These are phyloP conservation scores for Drosophila mojavensis DNA, from an alignment of 1,140 invertebrate genomes.

Conservation along the genomic window DNA sequence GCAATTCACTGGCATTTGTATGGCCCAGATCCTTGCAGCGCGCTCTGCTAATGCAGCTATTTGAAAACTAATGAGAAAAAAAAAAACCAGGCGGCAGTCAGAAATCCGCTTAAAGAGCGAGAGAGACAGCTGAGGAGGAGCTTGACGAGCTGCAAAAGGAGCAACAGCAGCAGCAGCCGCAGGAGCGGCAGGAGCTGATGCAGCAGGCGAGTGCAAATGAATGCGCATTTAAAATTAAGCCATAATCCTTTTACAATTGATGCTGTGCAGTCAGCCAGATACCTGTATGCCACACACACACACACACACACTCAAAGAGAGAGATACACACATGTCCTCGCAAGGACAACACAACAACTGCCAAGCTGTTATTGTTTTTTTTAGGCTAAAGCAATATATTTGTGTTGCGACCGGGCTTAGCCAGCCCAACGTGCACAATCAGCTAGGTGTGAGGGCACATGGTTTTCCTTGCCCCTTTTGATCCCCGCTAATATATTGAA, in stretches of 20 bases:
- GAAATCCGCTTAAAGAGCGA: constrained; percentile 65
- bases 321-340: constrained; percentile 35
- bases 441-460: constrained; percentile 44
- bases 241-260: constrained; percentile 81
- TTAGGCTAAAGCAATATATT: constrained; percentile 63
- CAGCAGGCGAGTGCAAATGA: constrained; percentile 68
- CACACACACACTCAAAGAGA: background rate
- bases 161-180: background rate
- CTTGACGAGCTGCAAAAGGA: background rate
- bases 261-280: constrained; percentile 77
- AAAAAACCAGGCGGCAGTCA: constrained; percentile 52
- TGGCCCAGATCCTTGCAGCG: constrained; percentile 20
- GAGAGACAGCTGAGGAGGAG: background rate
- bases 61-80: constrained; percentile 78
- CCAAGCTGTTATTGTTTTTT: constrained; percentile 29
- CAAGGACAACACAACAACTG: constrained; percentile 29
- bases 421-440: background rate
- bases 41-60: constrained; percentile 70
- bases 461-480: constrained; percentile 19
- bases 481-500: background rate
- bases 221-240: constrained; percentile 82
- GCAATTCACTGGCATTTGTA: constrained; percentile 64
- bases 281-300: constrained; percentile 49
- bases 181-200: background rate
- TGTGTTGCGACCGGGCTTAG: constrained; percentile 60